phyloP scores from a whole-genome alignment of 2,888 invertebrate species.

The Leucania comma region DNA sequence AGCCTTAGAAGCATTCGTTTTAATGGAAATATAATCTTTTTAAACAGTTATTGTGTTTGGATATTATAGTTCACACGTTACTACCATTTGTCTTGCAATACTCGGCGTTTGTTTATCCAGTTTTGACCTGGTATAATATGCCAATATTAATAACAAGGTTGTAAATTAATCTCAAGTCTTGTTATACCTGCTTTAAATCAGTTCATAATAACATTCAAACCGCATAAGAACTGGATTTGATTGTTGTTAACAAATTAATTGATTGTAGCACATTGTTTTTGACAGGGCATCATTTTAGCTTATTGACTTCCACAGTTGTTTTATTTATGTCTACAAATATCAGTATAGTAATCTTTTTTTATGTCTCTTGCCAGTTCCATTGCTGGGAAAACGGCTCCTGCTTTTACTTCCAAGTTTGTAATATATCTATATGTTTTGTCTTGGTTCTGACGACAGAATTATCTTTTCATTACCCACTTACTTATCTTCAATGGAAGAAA shows the following conservation, averaged over 20 bases:
- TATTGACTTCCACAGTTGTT: slow-evolving; percentile 1
- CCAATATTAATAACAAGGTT: slow-evolving; percentile 45
- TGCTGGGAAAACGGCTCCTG: not conserved
- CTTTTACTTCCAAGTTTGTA: not conserved
- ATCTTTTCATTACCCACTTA: not conserved
- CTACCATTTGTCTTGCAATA: slow-evolving; percentile 34
- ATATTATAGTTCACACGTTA: slow-evolving; percentile 43
- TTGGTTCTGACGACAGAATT: not conserved
- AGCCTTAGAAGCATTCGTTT: slow-evolving; percentile 6
- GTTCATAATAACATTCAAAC: slow-evolving; percentile 44
- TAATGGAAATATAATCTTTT: slow-evolving; percentile 10
- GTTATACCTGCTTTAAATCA: slow-evolving; percentile 40
- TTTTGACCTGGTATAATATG: slow-evolving; percentile 35
- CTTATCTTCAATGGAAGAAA: slow-evolving; percentile 14
- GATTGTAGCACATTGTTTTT: slow-evolving; percentile 27
- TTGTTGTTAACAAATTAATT: slow-evolving; percentile 24
- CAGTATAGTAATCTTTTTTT: not conserved
- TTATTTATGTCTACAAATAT: not conserved
- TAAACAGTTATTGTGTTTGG: slow-evolving; percentile 26
- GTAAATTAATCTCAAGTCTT: slow-evolving; percentile 35
- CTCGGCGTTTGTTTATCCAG: slow-evolving; percentile 42
- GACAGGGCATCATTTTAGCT: slow-evolving; percentile 9
- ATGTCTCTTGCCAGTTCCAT: not conserved
- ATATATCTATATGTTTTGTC: not conserved
- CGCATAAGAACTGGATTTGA: slow-evolving; percentile 27